Conservation (phyloP, 2,888 invertebrate genomes). For the Petrolisthes manimaculis region DNA sequence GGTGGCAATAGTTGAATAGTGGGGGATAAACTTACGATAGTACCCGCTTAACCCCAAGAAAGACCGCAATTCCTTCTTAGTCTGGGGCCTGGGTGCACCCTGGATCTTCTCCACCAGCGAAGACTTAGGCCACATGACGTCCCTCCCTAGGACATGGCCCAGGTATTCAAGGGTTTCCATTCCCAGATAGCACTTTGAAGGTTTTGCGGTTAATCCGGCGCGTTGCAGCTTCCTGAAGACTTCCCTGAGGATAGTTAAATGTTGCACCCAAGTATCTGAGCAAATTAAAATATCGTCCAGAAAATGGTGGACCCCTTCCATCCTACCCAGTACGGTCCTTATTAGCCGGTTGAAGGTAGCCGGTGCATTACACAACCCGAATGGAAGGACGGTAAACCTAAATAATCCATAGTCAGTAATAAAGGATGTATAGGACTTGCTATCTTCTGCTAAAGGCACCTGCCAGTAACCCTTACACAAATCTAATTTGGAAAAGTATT, state of each 20-base stretch:
- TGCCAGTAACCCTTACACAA: conserved; percentile 2
- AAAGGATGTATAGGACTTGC: not conserved
- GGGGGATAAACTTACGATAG: not conserved
- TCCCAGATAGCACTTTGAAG: not conserved
- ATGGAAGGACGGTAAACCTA: not conserved
- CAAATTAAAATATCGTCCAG: not conserved
- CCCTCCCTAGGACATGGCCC: not conserved
- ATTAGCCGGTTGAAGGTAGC: conserved; percentile 13
- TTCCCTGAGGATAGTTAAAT: not conserved
- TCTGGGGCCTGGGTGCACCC: not conserved
- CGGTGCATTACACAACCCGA: not conserved
- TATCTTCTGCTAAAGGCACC: not conserved
- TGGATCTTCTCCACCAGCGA: not conserved
- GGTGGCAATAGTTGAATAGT: not conserved
- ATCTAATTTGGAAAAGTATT: not conserved
- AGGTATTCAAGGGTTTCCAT: not conserved
- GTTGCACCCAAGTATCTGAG: not conserved
- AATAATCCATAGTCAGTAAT: not conserved
- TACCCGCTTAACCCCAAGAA: not conserved
- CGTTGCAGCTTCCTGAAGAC: not conserved
- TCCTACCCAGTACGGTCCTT: not conserved
- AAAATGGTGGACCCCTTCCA: not conserved
- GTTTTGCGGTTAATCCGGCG: not conserved
- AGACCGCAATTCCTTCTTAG: not conserved
- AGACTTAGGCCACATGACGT: no score